A percentile compares a stretch with the other conserved stretches of the same genome.
Conservation (phyloP, 2,113 vertebrate genomes). For the Gymnocephalus cernua region DNA sequence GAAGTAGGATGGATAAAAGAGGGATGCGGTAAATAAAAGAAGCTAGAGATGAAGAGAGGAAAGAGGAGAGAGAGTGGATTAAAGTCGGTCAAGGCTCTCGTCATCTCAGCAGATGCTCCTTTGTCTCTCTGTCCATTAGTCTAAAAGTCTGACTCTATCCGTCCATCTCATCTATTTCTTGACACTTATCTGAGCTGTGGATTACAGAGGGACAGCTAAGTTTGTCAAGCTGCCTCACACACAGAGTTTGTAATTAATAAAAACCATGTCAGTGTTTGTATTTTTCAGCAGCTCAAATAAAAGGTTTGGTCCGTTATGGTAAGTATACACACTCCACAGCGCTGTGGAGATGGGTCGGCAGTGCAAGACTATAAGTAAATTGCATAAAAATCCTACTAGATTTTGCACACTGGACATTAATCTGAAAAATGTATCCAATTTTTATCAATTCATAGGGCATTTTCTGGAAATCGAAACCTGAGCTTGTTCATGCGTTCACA, state of each 20-base stretch:
- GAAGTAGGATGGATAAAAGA: background rate
- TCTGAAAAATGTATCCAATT: background rate
- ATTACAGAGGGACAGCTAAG: constrained; percentile 27
- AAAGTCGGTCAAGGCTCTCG: constrained; percentile 24
- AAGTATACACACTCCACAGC: background rate
- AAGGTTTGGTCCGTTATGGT: background rate
- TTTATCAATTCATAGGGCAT: background rate
- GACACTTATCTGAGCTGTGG: constrained; percentile 51
- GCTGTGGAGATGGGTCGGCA: no score
- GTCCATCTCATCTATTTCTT: constrained; percentile 56
- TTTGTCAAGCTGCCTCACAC: background rate
- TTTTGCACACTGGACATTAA: background rate
- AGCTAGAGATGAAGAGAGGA: background rate
- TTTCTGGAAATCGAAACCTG: background rate
- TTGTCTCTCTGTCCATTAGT: constrained; percentile 67
- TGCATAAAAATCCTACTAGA: background rate
- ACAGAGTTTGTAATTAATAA: background rate
- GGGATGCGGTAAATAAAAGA: background rate
- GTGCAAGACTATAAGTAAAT: no score
- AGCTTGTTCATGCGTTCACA: background rate
- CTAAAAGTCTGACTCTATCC: constrained; percentile 54
- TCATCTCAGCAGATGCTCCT: constrained; percentile 61
- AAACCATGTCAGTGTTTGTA: background rate
- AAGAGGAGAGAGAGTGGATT: constrained; percentile 36
- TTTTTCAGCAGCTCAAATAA: background rate